Conservation (phyloP, 2,888 invertebrate genomes). For the Calephelis perditalis region DNA sequence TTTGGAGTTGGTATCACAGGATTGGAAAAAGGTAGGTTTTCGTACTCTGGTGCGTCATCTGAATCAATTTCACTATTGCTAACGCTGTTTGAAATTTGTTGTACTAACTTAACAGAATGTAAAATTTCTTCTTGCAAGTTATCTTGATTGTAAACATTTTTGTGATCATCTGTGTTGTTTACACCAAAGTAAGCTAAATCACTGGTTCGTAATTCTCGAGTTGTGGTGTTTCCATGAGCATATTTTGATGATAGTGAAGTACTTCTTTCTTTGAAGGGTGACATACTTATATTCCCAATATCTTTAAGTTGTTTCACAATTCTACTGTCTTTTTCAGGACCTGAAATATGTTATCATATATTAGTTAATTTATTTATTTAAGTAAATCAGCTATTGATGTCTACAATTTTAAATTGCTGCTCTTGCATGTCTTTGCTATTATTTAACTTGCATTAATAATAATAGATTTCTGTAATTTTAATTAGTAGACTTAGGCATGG, state of each 20-base stretch:
- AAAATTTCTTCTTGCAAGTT: conserved; percentile 52
- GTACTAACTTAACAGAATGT: conserved; percentile 61
- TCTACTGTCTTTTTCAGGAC: conserved; percentile 25
- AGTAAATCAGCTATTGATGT: too few species aligned
- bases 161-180: conserved; percentile 35
- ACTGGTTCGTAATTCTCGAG: conserved; percentile 75
- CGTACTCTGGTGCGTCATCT: conserved; percentile 60
- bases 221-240: conserved; percentile 42
- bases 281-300: conserved; percentile 7
- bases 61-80: conserved; percentile 67
- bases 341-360: conserved; percentile 21
- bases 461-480: too few species aligned
- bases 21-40: conserved; percentile 46
- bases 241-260: conserved; percentile 42
- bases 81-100: conserved; percentile 58
- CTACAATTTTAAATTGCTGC: background rate
- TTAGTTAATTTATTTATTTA: background rate
- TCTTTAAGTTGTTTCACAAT: conserved; percentile 22
- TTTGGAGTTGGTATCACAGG: conserved; percentile 54
- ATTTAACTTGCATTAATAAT: too few species aligned
- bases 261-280: conserved; percentile 34
- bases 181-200: conserved; percentile 80
- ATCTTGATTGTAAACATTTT: conserved; percentile 30
- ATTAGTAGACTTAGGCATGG: too few species aligned
- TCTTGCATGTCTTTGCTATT: too few species aligned